Conservation (phyloP, 1,140 invertebrate species). For the Zeugodacus cucurbitae region DNA sequence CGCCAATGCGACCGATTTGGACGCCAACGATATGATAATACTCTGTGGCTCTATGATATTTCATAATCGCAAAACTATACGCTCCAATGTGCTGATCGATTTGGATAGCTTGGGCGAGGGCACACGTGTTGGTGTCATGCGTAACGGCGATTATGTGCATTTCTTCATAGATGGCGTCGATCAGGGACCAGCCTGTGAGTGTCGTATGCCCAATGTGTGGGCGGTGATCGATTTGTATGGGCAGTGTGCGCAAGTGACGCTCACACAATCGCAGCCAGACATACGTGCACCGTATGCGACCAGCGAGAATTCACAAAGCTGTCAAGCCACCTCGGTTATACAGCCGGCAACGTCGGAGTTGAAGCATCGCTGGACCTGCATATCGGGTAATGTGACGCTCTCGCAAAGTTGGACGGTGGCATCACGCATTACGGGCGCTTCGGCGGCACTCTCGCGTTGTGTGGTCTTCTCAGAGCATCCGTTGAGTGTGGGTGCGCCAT, state of each 20-base stretch:
- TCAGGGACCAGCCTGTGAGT: slow-evolving; percentile 86
- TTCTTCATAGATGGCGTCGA: slow-evolving; percentile 93
- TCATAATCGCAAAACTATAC: slow-evolving; percentile 84
- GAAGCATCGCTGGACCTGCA: slow-evolving; percentile 63
- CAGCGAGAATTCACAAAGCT: slow-evolving; percentile 65
- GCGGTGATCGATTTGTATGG: slow-evolving; percentile 96
- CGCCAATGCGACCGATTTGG: slow-evolving; percentile 91
- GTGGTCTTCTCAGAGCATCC: slow-evolving; percentile 64
- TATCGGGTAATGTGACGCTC: slow-evolving; percentile 60
- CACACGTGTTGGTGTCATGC: slow-evolving; percentile 87
- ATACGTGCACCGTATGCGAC: slow-evolving; percentile 64
- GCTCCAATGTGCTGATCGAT: slow-evolving; percentile 86
- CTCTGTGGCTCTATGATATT: slow-evolving; percentile 84
- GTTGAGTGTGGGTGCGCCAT: slow-evolving; percentile 60
- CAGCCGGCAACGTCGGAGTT: slow-evolving; percentile 57
- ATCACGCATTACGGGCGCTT: slow-evolving; percentile 53
- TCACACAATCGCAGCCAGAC: slow-evolving; percentile 63
- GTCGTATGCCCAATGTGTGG: slow-evolving; percentile 85
- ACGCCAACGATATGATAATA: slow-evolving; percentile 89
- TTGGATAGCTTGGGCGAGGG: slow-evolving; percentile 82
- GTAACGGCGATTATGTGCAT: slow-evolving; percentile 86
- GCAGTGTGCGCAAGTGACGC: slow-evolving; percentile 88
- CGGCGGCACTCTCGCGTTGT: slow-evolving; percentile 58
- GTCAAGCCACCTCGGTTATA: slow-evolving; percentile 64
- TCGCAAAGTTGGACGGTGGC: slow-evolving; percentile 64